A percentile compares a stretch with the other conserved stretches of the same genome.
Evolutionary conservation across 2,888 invertebrate genomes (phyloP).

Genomic region (Lithodes maja): DNA sequence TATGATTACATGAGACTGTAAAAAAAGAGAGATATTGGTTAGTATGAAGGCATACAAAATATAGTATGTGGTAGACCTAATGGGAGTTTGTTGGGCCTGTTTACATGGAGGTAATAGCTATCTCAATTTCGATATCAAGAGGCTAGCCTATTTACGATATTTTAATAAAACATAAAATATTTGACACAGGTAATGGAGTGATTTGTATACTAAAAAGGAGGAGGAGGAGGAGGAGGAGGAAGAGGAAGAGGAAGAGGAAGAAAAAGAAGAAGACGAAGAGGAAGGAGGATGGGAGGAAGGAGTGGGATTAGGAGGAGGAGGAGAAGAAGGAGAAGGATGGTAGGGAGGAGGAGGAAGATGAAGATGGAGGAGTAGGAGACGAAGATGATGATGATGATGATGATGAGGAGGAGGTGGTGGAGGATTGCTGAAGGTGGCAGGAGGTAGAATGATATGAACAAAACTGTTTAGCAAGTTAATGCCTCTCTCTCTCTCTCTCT

Average conservation of each 20-base stretch:
- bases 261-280: not conserved
- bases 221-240: constrained; percentile 28
- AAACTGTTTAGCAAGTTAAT: not conserved
- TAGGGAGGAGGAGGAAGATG: not conserved
- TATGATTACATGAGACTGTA: too few species aligned
- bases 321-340: not conserved
- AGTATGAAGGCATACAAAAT: too few species aligned
- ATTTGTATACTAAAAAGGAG: too few species aligned
- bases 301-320: not conserved
- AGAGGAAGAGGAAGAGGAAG: constrained; percentile 29
- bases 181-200: too few species aligned
- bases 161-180: too few species aligned
- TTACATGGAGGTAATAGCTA: too few species aligned
- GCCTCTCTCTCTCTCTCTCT: not conserved
- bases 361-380: not conserved
- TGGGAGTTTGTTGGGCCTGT: too few species aligned
- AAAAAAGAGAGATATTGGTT: too few species aligned
- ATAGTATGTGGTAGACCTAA: too few species aligned
- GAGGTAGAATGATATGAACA: not conserved
- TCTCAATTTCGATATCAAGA: too few species aligned
- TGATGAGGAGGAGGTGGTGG: not conserved
- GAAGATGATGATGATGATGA: not conserved
- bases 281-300: not conserved
- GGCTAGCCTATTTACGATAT: too few species aligned
- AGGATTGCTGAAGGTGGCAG: not conserved